These are phyloP conservation scores for Eudiplozoon nipponicum DNA, from an alignment of 2,888 invertebrate genomes.

Conservation along the genomic window DNA sequence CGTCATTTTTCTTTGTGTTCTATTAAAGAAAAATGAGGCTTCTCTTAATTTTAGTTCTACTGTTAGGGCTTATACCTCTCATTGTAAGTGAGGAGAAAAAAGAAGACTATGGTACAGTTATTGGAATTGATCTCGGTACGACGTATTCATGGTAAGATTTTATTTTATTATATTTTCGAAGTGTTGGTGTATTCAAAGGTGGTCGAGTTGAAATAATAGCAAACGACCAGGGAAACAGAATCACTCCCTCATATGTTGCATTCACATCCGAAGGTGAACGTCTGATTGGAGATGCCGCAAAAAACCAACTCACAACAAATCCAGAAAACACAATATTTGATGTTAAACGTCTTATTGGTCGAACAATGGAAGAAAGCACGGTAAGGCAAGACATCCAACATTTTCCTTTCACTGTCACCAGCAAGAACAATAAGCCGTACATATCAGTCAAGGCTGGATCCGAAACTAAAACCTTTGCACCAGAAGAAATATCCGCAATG, in stretches of 20 bases:
- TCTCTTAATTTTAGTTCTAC: too few species aligned
- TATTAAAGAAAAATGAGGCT: too few species aligned
- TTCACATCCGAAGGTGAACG: conserved; percentile 77
- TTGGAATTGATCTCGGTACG: conserved; percentile 88
- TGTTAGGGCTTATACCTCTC: too few species aligned
- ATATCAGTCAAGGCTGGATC: conserved; percentile 34
- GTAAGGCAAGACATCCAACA: conserved; percentile 79
- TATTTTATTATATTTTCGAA: conserved; percentile 17
- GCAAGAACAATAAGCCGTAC: conserved; percentile 66
- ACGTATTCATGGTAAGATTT: conserved; percentile 83
- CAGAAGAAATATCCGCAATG: conserved; percentile 97
- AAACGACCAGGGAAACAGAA: conserved; percentile 89
- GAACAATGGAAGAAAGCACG: conserved; percentile 57
- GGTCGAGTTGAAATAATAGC: conserved; percentile 89
- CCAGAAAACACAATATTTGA: conserved; percentile 95
- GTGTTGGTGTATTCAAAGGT: conserved; percentile 43
- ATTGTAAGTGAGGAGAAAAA: conserved; percentile 46
- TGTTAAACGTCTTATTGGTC: conserved; percentile 79
- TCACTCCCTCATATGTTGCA: conserved; percentile 83
- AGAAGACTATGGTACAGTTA: conserved; percentile 49
- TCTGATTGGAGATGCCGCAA: conserved; percentile 85
- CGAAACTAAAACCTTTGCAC: conserved; percentile 47
- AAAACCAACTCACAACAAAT: conserved; percentile 89
- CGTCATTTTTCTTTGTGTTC: too few species aligned
- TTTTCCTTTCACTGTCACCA: conserved; percentile 70